phyloP scores from a whole-genome alignment of 2,797 vertebrate species.

The Myiotriccus ornatus region DNA sequence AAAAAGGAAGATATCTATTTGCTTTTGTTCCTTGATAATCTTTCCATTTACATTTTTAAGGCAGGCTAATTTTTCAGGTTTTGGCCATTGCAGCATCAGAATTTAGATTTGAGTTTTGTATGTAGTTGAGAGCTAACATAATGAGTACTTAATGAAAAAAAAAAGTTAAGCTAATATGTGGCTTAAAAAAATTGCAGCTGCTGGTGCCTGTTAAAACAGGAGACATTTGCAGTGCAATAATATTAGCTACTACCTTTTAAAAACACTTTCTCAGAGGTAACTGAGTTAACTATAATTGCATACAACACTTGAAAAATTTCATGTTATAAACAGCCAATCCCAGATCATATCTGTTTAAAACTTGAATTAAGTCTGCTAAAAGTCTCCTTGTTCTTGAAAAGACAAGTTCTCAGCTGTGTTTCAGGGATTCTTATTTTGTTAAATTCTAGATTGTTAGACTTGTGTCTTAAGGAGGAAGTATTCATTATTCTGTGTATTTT shows the following conservation, averaged over 20 bases:
- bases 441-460: conserved; percentile 49
- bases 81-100: conserved; percentile 4
- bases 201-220: conserved; percentile 8
- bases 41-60: conserved; percentile 65
- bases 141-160: background rate
- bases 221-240: background rate
- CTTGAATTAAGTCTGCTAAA: conserved; percentile 39
- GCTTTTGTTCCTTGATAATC: conserved; percentile 70
- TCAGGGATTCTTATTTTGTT: conserved; percentile 29
- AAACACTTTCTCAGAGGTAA: conserved; percentile 6
- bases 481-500: conserved; percentile 35
- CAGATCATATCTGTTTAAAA: conserved; percentile 57
- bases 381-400: conserved; percentile 48
- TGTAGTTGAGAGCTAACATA: background rate
- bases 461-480: conserved; percentile 22
- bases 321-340: conserved; percentile 37
- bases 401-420: conserved; percentile 32
- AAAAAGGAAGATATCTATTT: conserved; percentile 70
- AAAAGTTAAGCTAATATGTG: background rate
- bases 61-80: conserved; percentile 44
- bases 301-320: conserved; percentile 37
- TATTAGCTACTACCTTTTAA: conserved; percentile 13
- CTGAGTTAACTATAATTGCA: conserved; percentile 59
- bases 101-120: conserved; percentile 11
- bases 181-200: conserved; percentile 34